A percentile compares a stretch with the other conserved stretches of the same genome.
Evolutionary conservation across 2,113 vertebrate genomes (phyloP).

Genomic region (Erythrolamprus reginae): DNA sequence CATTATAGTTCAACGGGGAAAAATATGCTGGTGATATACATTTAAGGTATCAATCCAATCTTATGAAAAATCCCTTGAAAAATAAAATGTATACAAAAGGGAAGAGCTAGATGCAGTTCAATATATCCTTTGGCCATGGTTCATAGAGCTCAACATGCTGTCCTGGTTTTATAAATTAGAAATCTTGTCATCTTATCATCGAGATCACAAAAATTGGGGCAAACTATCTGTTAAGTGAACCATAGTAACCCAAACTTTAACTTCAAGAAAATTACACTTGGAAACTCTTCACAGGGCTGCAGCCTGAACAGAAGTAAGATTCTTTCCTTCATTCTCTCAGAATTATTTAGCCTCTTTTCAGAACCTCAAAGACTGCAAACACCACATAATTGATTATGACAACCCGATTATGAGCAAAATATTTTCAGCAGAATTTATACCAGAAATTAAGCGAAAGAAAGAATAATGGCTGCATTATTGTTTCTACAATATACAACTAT

Average conservation of each 20-base stretch:
- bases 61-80: conserved; percentile 52
- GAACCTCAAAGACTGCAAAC: neutral
- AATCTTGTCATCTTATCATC: conserved; percentile 69
- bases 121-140: conserved; percentile 53
- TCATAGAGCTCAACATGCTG: conserved; percentile 62
- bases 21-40: neutral
- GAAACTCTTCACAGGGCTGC: conserved; percentile 64
- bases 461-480: neutral
- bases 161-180: conserved; percentile 68
- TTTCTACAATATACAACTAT: neutral
- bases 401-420: neutral
- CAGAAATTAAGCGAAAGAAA: neutral
- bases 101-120: conserved; percentile 37
- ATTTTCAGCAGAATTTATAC: neutral
- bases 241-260: conserved; percentile 72
- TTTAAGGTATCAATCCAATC: conserved; percentile 27
- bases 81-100: conserved; percentile 42
- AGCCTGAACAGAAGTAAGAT: conserved; percentile 54
- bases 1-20: neutral
- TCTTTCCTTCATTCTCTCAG: conserved; percentile 39
- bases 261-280: conserved; percentile 71
- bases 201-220: conserved; percentile 65
- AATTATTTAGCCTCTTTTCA: conserved; percentile 6
- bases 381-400: neutral
- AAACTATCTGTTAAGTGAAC: conserved; percentile 73